Percentiles rank a stretch among this genome's conserved stretches.
Evolutionary conservation across 2,113 vertebrate species (phyloP).

Genomic region (Capricornis sumatraensis): DNA sequence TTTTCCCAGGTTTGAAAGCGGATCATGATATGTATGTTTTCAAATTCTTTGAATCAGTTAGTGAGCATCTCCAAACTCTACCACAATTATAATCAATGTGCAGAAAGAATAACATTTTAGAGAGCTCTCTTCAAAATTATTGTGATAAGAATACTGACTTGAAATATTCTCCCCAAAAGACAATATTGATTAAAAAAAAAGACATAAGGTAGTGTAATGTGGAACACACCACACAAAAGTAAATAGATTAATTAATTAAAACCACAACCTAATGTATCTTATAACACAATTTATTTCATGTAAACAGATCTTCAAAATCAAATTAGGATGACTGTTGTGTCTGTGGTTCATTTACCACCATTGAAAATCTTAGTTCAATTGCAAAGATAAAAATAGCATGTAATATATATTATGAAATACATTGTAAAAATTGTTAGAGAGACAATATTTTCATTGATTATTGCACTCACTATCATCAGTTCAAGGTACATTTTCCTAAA

Average conservation of each 20-base stretch:
- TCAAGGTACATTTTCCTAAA: background rate
- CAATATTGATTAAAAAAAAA: background rate
- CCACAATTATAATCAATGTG: background rate
- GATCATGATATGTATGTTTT: background rate
- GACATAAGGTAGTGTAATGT: background rate
- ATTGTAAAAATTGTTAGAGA: background rate
- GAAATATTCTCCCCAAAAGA: background rate
- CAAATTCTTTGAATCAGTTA: background rate
- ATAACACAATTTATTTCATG: background rate
- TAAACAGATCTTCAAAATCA: background rate
- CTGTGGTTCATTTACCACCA: background rate
- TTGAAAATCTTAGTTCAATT: background rate
- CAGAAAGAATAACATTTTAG: background rate
- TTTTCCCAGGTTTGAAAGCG: background rate
- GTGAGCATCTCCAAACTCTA: background rate
- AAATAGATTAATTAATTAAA: background rate
- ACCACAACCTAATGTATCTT: background rate
- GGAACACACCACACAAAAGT: background rate
- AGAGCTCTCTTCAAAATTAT: background rate
- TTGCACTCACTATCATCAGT: background rate
- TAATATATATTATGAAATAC: background rate
- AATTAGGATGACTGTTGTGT: background rate
- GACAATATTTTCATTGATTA: background rate
- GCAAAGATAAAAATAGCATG: background rate
- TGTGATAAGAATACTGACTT: background rate